Evolutionary conservation across 2,888 invertebrate genomes (phyloP).

Genomic region (Dorcus parallelipipedus): DNA sequence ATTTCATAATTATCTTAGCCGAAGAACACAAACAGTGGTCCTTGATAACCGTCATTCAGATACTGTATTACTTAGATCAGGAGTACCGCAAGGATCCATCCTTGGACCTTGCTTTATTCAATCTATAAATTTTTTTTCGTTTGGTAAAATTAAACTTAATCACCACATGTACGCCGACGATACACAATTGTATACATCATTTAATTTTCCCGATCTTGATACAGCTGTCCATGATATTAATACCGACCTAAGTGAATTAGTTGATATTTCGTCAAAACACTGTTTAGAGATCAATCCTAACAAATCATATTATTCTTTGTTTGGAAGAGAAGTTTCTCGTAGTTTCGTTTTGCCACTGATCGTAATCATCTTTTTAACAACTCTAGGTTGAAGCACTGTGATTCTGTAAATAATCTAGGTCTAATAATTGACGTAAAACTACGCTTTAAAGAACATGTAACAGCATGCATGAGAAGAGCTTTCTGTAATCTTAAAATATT

Average conservation of each 20-base stretch:
- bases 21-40: too few relatives aligned
- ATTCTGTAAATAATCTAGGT: not conserved
- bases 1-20: too few relatives aligned
- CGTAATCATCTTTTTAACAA: not conserved
- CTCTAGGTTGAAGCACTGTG: not conserved
- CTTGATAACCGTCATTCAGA: not conserved
- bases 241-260: not conserved
- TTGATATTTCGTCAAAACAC: not conserved
- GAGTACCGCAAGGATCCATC: not conserved
- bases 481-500: not conserved
- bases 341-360: not conserved
- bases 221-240: not conserved
- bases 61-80: not conserved
- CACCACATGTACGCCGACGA: not conserved
- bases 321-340: not conserved
- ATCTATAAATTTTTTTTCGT: not conserved
- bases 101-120: not conserved
- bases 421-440: not conserved
- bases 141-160: not conserved
- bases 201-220: not conserved
- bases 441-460: not conserved
- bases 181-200: not conserved
- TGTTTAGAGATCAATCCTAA: not conserved
- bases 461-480: not conserved
- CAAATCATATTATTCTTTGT: not conserved